Conservation (phyloP, 2,888 invertebrate genomes). For the Nephrotoma guestfalica region DNA sequence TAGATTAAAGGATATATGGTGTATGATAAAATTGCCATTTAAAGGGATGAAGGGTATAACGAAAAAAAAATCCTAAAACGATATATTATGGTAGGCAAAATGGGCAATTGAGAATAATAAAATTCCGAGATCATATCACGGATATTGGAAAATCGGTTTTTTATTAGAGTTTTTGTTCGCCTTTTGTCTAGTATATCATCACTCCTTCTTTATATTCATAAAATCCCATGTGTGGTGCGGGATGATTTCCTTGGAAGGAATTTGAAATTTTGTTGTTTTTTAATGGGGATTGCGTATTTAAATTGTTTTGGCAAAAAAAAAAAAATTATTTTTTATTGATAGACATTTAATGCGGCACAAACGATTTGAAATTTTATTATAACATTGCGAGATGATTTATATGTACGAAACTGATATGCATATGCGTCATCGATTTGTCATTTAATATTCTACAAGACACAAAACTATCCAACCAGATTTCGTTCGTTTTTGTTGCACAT, state of each 20-base stretch:
- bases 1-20: background rate
- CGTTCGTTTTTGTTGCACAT: no score
- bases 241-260: background rate
- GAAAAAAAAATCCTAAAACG: background rate
- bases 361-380: background rate
- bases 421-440: background rate
- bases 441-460: background rate
- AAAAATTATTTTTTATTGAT: background rate
- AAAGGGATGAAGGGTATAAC: background rate
- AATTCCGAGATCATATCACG: slow-evolving; percentile 9
- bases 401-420: background rate
- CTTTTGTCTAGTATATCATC: background rate
- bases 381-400: background rate
- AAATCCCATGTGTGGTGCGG: background rate
- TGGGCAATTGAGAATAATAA: slow-evolving; percentile 9
- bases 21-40: background rate
- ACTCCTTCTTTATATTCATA: background rate
- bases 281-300: background rate
- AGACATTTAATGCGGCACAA: background rate
- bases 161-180: slow-evolving; percentile 7
- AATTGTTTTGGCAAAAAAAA: background rate
- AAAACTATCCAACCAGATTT: background rate
- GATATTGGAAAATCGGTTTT: slow-evolving; percentile 11
- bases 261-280: background rate
- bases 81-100: background rate